Evolutionary conservation across 2,797 vertebrate genomes (phyloP), one percentile per base, ranked within the genome.

Genomic region (Lepus townsendii): DNA sequence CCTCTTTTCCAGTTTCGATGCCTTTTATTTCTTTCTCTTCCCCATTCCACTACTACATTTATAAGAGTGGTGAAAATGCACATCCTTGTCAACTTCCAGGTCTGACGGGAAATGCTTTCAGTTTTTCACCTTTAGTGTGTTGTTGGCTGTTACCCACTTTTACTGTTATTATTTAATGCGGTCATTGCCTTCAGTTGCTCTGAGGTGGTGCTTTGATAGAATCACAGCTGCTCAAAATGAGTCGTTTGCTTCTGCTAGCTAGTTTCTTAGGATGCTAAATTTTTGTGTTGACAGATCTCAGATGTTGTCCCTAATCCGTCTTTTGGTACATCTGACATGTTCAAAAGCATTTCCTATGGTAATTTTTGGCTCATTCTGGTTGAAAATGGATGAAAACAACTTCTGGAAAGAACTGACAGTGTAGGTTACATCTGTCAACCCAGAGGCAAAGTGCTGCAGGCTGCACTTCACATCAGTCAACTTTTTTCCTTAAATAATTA

Each of bases 201-300:
- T 83, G 62, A 75, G 30, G 30, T 54, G 71, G 35, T 57, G 27
- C 12, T 27, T 82, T 80, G 57, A 69, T 42, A 90, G 62, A 94
- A 78, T 91, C 27, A 90, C 52, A 83, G 19, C 52, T 38, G 57
- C 26, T 79, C 52, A 79, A 95, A 90, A 83, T 77, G 72, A 95
- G 52, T 42, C 35, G 12, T 47, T 82, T 32, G 4, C 66, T 90
- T 76, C 30, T 90, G 95, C 88, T 30, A 63, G 20, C 30, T 75
- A 57, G 42, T 32, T 88, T 62, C 32, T 22, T 57, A 62, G 38
- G 52, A 60, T 93, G 91, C 54, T 83, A 54, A 57, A 30, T 66
- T 66, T 42, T 30, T 71, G 42, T 71, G 7, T 90, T 24, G 38
- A 35, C 10, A 32, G 19, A 75, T 80, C 26, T 69, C 32, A 88